Base-by-base conservation (phyloP, 2,113 vertebrate genomes). In the Tamias sibiricus region DNA sequence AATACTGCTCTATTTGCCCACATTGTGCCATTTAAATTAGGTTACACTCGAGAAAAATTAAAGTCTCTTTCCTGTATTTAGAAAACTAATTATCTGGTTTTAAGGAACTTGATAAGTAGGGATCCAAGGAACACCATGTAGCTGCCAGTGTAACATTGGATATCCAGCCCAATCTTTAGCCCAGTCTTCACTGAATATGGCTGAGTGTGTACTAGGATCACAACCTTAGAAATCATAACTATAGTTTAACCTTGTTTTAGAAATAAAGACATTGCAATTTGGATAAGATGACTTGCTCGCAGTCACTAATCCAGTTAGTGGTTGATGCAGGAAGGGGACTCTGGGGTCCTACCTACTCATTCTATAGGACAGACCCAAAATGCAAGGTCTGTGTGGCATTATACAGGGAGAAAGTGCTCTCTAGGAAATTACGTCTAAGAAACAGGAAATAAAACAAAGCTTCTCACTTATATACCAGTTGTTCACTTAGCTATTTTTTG, bases 41-140 rank as follows among this genome's bases (percentile, higher is more conserved):
- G 32, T 84, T 59, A 30, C 35, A 74, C 14, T 57, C 64, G 47
- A 74, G 69, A 66, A 91, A 66, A 66, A 16, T 24, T 22, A n/a
- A 95, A 44, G 20, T 8, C 76, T 76, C n/a, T 93, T 84, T 77
- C n/a, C 28, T 79, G 28, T 86, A 62, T 87, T 84, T 84, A 75
- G 64, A 91, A 80, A 72, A 77, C 54, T 35, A 69, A 64, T 14
- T 17, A 22, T 54, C 49, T 93, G 42, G 49, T 32, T 3, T 54
- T 59, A 40, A 71, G 62, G 14, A n/a, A 26, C 10, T 8, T 17
- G n/a, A 5, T 54, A 35, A 52, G 10, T 71, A 42, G 9, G 28
- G 66, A 14, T 40, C 2, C 20, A 40, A 68, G 54, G 30, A 47
- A 35, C 14, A 20, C 8, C 13, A 1, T 1, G 32, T 49, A 79